These are phyloP conservation scores for Macrotis lagotis DNA, from an alignment of 2,113 vertebrate species.

Conservation along the genomic window DNA sequence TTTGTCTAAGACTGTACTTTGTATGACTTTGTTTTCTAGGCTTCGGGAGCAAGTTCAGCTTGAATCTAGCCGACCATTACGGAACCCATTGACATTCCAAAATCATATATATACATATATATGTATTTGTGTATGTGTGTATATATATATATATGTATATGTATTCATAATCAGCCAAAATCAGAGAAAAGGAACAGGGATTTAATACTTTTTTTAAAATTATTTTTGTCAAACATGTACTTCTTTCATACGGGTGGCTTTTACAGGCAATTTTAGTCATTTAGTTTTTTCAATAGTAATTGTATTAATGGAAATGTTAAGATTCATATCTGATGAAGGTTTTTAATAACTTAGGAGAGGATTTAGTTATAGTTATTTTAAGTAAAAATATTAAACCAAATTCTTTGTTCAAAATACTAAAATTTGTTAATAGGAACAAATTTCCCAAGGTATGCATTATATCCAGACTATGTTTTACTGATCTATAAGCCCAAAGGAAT, in stretches of 20 bases:
- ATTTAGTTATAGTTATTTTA: slow-evolving; percentile 80
- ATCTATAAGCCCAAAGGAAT: slow-evolving; percentile 55
- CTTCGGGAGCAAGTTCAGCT: slow-evolving; percentile 97
- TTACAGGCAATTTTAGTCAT: slow-evolving; percentile 88
- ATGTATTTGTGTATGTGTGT: slow-evolving; percentile 79
- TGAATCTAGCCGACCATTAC: slow-evolving; percentile 93
- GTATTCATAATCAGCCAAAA: slow-evolving; percentile 87
- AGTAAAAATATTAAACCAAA: slow-evolving; percentile 70
- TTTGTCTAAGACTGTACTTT: slow-evolving; percentile 84
- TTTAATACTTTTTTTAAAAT: slow-evolving; percentile 90
- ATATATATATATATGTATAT: slow-evolving; percentile 73
- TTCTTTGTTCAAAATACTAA: slow-evolving; percentile 74
- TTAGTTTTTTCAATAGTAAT: slow-evolving; percentile 83
- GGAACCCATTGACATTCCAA: slow-evolving; percentile 99
- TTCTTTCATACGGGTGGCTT: slow-evolving; percentile 90
- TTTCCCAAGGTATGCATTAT: slow-evolving; percentile 78
- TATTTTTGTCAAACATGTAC: slow-evolving; percentile 90
- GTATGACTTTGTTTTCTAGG: slow-evolving; percentile 92
- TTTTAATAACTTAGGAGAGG: slow-evolving; percentile 82
- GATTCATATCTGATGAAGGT: slow-evolving; percentile 84
- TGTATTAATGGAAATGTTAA: slow-evolving; percentile 86
- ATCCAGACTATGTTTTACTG: slow-evolving; percentile 75
- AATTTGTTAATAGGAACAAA: slow-evolving; percentile 67
- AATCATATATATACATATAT: slow-evolving; percentile 86
- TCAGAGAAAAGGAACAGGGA: slow-evolving; percentile 90